Conservation (phyloP, 2,113 vertebrate species). For the Clupea harengus region DNA sequence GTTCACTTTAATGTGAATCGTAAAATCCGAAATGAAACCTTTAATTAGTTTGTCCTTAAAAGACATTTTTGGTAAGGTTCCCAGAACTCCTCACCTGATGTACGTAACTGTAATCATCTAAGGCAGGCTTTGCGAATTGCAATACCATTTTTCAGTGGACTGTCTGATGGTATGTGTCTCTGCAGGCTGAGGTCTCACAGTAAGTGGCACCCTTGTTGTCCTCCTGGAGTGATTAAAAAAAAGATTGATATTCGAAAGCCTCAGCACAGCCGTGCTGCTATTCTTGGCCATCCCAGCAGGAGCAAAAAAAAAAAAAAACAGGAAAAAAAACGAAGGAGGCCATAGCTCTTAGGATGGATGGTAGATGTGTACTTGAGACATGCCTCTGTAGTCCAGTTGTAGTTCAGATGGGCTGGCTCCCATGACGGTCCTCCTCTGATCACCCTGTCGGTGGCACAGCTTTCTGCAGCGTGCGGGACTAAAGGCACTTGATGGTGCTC, state of each 20-base stretch:
- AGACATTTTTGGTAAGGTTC: neutral
- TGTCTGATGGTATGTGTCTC: neutral
- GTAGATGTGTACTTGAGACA: neutral
- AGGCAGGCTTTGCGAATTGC: neutral
- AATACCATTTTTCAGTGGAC: neutral
- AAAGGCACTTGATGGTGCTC: neutral
- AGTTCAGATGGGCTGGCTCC: neutral
- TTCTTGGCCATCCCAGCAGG: neutral
- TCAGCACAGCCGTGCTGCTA: neutral
- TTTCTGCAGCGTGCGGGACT: neutral
- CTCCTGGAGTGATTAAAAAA: conserved; percentile 25
- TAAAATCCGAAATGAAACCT: neutral
- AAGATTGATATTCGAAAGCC: conserved; percentile 17
- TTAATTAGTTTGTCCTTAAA: neutral
- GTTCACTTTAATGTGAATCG: neutral
- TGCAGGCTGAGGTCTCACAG: neutral
- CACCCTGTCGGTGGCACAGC: neutral
- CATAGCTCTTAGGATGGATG: neutral
- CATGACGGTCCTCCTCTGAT: neutral
- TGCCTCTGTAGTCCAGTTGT: conserved; percentile 19
- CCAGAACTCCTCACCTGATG: neutral
- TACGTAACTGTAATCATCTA: neutral
- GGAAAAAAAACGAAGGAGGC: neutral
- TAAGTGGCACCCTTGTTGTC: neutral
- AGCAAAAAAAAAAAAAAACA: neutral